A percentile compares a stretch with the other conserved stretches of the same genome.
Evolutionary conservation across 2,888 invertebrate genomes (phyloP).

Genomic region (Lasioglossum vierecki): DNA sequence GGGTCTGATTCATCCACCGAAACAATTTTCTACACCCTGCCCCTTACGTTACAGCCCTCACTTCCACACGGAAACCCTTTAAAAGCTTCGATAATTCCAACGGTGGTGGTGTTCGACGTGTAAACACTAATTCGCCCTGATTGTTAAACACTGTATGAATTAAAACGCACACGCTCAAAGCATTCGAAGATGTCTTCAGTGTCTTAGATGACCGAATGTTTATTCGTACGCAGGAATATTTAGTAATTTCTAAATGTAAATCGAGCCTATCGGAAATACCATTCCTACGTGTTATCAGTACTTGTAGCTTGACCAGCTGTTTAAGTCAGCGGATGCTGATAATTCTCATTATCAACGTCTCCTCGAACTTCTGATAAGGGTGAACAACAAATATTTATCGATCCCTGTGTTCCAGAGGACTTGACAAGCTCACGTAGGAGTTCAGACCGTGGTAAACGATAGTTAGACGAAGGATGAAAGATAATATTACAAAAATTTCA

Average conservation of each 20-base stretch:
- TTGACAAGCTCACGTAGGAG: neutral
- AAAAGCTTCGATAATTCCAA: conserved; percentile 2
- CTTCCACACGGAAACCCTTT: conserved; percentile 3
- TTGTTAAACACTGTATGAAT: neutral
- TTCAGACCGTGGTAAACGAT: neutral
- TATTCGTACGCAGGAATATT: neutral
- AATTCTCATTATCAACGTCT: neutral
- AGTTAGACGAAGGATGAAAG: too few relatives aligned
- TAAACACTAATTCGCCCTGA: neutral
- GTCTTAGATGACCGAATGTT: too few relatives aligned
- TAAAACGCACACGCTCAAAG: neutral
- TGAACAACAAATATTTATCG: neutral
- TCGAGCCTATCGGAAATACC: neutral
- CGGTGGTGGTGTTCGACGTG: neutral
- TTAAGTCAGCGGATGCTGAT: neutral
- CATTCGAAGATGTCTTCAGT: neutral
- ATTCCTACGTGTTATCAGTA: neutral
- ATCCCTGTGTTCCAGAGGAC: neutral
- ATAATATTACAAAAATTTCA: too few relatives aligned
- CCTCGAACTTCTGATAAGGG: neutral
- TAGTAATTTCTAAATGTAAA: neutral
- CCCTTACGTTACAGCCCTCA: neutral
- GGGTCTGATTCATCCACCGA: conserved; percentile 5
- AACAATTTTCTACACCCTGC: conserved; percentile 13
- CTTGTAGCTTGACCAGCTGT: neutral